Evolutionary conservation across 2,113 vertebrate species (phyloP).

Genomic region (Caretta caretta): DNA sequence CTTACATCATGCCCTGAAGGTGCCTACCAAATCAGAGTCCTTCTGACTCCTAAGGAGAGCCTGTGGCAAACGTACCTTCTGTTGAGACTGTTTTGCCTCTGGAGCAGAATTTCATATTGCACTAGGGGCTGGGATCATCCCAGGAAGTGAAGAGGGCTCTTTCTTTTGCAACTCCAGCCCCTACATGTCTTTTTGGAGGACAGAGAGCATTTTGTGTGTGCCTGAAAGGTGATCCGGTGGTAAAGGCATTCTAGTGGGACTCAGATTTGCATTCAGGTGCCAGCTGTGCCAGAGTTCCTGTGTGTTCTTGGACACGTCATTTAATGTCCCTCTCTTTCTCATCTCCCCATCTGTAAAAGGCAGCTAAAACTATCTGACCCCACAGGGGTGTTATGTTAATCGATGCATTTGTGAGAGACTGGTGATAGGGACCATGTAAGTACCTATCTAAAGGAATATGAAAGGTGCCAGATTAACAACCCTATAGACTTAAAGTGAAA

Average conservation of each 20-base stretch:
- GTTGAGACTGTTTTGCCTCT: neutral
- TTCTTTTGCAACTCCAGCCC: neutral
- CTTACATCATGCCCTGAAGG: neutral
- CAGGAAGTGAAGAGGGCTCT: neutral
- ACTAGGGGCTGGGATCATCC: neutral
- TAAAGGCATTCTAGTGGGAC: neutral
- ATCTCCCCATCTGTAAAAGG: neutral
- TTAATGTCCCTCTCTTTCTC: neutral
- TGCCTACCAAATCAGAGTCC: neutral
- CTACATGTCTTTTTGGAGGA: neutral
- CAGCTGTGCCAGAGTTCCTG: neutral
- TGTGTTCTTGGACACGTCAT: neutral
- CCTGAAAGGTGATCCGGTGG: neutral
- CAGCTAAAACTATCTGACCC: neutral
- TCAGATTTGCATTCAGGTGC: neutral
- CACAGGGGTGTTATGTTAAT: neutral
- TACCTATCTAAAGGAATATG: neutral
- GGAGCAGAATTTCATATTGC: neutral
- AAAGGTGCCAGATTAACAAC: neutral
- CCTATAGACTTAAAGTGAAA: accelerated
- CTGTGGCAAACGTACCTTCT: neutral
- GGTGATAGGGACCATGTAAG: neutral
- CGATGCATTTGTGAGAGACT: neutral
- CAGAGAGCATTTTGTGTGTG: neutral
- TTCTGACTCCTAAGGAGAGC: neutral